phyloP scores from a whole-genome alignment of 2,797 vertebrate species.

The Huso huso region DNA sequence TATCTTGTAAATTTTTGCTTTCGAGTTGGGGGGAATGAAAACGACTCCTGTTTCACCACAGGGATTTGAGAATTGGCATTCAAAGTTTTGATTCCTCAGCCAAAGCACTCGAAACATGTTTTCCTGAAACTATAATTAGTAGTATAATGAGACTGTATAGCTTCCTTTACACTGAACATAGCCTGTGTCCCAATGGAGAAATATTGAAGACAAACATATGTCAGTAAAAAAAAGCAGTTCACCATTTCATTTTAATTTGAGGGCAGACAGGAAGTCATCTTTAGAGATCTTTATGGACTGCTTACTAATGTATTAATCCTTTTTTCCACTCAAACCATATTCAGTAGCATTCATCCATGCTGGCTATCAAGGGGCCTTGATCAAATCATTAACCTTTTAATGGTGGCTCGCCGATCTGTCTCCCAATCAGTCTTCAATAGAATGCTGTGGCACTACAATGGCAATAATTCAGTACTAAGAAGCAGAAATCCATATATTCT shows the following conservation, averaged over 20 bases:
- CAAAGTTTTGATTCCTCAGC: constrained; percentile 49
- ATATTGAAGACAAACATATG: constrained; percentile 18
- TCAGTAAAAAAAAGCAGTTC: background rate
- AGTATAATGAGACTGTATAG: constrained; percentile 60
- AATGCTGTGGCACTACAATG: too few species aligned
- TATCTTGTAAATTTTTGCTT: constrained; percentile 69
- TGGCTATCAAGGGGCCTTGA: too few species aligned
- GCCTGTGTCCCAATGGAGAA: constrained; percentile 48
- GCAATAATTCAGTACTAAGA: too few species aligned
- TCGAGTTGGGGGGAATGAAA: constrained; percentile 66
- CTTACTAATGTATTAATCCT: too few species aligned
- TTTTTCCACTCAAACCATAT: too few species aligned
- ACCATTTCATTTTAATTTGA: background rate
- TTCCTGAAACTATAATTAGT: constrained; percentile 73
- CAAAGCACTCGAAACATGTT: constrained; percentile 64
- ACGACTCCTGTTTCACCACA: constrained; percentile 59
- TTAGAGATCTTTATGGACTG: background rate
- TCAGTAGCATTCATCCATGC: too few species aligned
- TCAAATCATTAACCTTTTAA: too few species aligned
- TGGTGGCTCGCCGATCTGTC: too few species aligned
- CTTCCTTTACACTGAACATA: constrained; percentile 67
- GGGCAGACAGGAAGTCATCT: constrained; percentile 3
- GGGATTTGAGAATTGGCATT: constrained; percentile 57
- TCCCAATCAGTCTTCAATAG: too few species aligned
- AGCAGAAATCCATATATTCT: too few species aligned